These are phyloP conservation scores for Pachypeltis micranthus DNA, from an alignment of 1,140 invertebrate species.

Conservation along the genomic window DNA sequence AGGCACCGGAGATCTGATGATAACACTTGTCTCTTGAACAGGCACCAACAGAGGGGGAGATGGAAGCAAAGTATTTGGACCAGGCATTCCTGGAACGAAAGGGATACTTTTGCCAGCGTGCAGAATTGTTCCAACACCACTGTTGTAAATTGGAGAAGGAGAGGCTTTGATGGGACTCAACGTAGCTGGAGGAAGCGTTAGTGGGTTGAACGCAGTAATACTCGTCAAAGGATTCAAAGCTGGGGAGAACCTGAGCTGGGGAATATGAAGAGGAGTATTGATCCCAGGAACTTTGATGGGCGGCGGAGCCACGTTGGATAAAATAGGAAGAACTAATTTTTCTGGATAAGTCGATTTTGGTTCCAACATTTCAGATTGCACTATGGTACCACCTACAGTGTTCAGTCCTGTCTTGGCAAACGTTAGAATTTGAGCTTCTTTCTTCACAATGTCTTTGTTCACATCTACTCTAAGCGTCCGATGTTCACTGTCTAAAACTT, in stretches of 20 bases:
- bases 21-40: slow-evolving; percentile 12
- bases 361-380: slow-evolving; percentile 34
- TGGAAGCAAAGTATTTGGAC: slow-evolving; percentile 39
- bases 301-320: slow-evolving; percentile 44
- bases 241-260: slow-evolving; percentile 24
- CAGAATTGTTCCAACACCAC: slow-evolving; percentile 30
- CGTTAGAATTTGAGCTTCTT: slow-evolving; percentile 30
- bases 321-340: slow-evolving; percentile 43
- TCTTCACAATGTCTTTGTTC: slow-evolving; percentile 18
- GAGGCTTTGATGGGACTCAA: slow-evolving; percentile 8
- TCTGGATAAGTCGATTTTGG: slow-evolving; percentile 30
- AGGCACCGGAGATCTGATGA: not conserved
- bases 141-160: slow-evolving; percentile 13
- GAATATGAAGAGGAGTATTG: slow-evolving; percentile 22
- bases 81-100: slow-evolving; percentile 74
- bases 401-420: slow-evolving; percentile 36
- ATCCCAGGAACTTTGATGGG: slow-evolving; percentile 39
- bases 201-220: slow-evolving; percentile 59
- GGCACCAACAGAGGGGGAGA: slow-evolving; percentile 11
- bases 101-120: slow-evolving; percentile 61
- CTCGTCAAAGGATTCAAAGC: slow-evolving; percentile 36
- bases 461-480: slow-evolving; percentile 57
- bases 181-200: slow-evolving; percentile 40
- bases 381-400: slow-evolving; percentile 33
- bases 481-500: slow-evolving; percentile 53